These are phyloP conservation scores for Meta bourneti DNA, from an alignment of 2,888 invertebrate genomes.

Conservation along the genomic window DNA sequence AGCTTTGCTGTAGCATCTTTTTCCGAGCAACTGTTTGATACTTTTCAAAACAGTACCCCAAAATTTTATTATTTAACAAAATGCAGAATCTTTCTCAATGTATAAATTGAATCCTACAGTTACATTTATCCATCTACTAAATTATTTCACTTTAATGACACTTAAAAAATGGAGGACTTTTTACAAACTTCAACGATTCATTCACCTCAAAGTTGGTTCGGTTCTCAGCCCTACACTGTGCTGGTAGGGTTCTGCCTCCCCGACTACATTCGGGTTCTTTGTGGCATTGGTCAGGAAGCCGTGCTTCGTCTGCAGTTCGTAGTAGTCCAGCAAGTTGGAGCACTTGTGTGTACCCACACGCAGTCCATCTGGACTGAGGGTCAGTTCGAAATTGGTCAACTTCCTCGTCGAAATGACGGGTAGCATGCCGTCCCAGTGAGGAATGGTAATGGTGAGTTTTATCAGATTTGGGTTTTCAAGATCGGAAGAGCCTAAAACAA, in stretches of 20 bases:
- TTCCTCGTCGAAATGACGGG: conserved; percentile 80
- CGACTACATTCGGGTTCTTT: conserved; percentile 78
- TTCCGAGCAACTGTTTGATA: too few relatives aligned
- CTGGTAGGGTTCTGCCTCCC: conserved; percentile 80
- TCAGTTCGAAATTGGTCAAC: conserved; percentile 81
- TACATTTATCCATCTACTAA: too few relatives aligned
- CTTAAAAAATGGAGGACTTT: too few relatives aligned
- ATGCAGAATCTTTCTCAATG: too few relatives aligned
- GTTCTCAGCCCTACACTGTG: conserved; percentile 78
- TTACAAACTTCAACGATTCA: too few relatives aligned
- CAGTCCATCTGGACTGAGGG: conserved; percentile 80
- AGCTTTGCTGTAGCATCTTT: too few relatives aligned
- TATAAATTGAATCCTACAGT: too few relatives aligned
- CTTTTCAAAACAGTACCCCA: too few relatives aligned
- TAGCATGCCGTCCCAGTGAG: conserved; percentile 81
- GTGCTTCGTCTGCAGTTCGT: conserved; percentile 78
- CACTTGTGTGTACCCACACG: conserved; percentile 80
- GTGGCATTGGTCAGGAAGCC: conserved; percentile 80
- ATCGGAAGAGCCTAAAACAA: conserved; percentile 79
- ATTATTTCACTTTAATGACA: too few relatives aligned
- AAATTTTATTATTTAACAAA: too few relatives aligned
- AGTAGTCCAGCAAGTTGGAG: conserved; percentile 80
- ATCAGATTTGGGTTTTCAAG: conserved; percentile 80
- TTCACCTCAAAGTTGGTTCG: conserved; percentile 76
- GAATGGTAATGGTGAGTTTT: conserved; percentile 80